Conservation (phyloP, 2,797 vertebrate genomes). For the Gila robusta region DNA sequence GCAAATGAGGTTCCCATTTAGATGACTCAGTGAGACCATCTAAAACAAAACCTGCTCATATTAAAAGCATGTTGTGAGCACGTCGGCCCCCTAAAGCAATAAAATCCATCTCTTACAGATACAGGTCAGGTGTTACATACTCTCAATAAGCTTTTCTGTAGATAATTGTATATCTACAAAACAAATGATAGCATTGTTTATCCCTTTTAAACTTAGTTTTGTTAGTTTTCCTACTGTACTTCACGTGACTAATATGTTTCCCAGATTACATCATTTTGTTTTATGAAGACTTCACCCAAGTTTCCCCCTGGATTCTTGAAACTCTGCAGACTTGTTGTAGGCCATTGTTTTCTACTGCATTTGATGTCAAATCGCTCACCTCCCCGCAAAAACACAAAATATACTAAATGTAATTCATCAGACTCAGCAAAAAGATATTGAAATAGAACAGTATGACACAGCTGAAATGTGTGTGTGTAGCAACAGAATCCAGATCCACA, state of each 20-base stretch:
- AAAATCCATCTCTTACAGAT: neutral
- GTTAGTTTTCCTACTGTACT: slow-evolving; percentile 12
- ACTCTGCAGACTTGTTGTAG: slow-evolving; percentile 6
- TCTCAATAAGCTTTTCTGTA: neutral
- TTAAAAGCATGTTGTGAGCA: neutral
- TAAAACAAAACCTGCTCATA: neutral
- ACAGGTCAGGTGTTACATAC: neutral
- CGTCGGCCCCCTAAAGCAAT: neutral
- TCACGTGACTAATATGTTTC: neutral
- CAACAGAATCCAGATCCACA: slow-evolving; percentile 17
- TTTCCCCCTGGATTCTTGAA: neutral
- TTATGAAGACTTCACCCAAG: slow-evolving; percentile 9
- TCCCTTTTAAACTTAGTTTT: neutral
- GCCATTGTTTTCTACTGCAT: slow-evolving; percentile 4
- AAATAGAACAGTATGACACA: slow-evolving; percentile 11
- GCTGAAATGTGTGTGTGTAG: slow-evolving; percentile 17
- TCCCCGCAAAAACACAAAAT: neutral
- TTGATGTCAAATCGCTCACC: neutral
- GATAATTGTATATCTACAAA: neutral
- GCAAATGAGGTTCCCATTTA: neutral
- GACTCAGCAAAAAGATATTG: slow-evolving; percentile 41
- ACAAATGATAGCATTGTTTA: neutral
- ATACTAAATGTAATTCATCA: slow-evolving; percentile 15
- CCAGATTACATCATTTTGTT: slow-evolving; percentile 21
- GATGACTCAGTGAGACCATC: neutral